phyloP scores from a whole-genome alignment of 2,888 invertebrate genomes.

The Hydroisotoma schaefferi region DNA sequence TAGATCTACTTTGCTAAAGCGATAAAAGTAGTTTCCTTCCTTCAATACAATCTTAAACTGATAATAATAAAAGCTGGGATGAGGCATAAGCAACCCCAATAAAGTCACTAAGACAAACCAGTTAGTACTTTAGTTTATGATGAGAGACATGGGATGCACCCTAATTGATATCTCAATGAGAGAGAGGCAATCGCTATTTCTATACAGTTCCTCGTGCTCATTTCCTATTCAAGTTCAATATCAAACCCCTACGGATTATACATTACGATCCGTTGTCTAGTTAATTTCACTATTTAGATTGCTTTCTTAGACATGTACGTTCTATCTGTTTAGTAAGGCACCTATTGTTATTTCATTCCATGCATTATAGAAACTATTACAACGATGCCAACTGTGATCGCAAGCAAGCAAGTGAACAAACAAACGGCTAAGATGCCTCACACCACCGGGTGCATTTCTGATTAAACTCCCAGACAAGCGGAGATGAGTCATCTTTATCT shows the following conservation, averaged over 20 bases:
- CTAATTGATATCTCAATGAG: constrained; percentile 12
- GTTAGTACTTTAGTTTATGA: constrained; percentile 6
- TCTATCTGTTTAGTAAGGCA: background rate
- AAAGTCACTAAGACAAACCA: background rate
- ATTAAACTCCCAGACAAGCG: background rate
- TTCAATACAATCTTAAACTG: too few relatives aligned
- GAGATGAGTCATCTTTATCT: constrained; percentile 7
- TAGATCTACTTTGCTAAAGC: too few relatives aligned
- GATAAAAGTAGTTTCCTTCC: background rate
- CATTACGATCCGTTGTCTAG: too few relatives aligned
- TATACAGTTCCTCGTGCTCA: background rate
- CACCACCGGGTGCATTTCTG: background rate
- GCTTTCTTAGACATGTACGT: background rate
- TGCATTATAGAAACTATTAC: too few relatives aligned
- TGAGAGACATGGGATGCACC: constrained; percentile 12
- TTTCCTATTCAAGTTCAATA: constrained; percentile 3
- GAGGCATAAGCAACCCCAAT: too few relatives aligned
- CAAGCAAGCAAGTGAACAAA: background rate
- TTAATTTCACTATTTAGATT: background rate
- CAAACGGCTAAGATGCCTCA: background rate
- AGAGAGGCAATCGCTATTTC: background rate
- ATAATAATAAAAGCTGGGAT: too few relatives aligned
- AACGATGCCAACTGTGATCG: too few relatives aligned
- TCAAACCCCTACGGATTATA: background rate
- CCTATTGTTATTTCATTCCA: too few relatives aligned